Conservation (phyloP, 1,140 invertebrate genomes). For the Drosophila subobscura region DNA sequence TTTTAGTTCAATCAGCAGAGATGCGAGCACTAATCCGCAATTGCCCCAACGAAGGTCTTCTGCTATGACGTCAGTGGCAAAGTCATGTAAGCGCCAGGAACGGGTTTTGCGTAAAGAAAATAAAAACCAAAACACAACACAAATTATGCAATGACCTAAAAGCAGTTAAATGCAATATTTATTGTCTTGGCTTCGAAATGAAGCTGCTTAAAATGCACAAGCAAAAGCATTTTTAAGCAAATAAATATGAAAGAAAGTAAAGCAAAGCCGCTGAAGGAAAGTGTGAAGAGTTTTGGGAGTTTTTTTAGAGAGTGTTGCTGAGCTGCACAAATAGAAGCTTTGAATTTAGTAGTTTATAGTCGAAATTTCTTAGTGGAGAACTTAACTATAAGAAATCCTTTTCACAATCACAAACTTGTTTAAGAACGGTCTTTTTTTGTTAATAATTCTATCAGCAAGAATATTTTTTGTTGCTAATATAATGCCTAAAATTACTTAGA, state of each 20-base stretch:
- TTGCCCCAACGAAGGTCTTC: constrained; percentile 1
- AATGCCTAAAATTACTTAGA: not conserved
- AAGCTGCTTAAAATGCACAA: constrained; percentile 8
- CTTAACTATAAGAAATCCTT: too few species aligned
- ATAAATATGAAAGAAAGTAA: not conserved
- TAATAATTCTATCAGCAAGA: too few species aligned
- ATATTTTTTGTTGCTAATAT: too few species aligned
- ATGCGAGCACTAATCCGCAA: constrained; percentile 34
- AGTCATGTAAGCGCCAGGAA: constrained; percentile 26
- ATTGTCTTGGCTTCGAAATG: not conserved
- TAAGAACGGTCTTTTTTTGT: too few species aligned
- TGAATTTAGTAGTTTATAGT: too few species aligned
- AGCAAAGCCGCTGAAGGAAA: too few species aligned
- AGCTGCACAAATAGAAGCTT: too few species aligned
- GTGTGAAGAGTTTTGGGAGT: too few species aligned
- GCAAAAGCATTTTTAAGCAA: not conserved
- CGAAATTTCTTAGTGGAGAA: too few species aligned
- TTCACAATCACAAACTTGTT: too few species aligned
- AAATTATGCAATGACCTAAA: constrained; percentile 31
- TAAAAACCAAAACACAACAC: constrained; percentile 9
- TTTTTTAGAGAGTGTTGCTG: too few species aligned
- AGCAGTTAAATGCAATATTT: constrained; percentile 29
- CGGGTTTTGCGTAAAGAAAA: constrained; percentile 13
- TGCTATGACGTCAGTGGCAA: too few species aligned
- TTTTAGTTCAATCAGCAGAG: not conserved